Evolutionary conservation across 2,888 invertebrate genomes (phyloP).

Genomic region (Tinea pellionella): DNA sequence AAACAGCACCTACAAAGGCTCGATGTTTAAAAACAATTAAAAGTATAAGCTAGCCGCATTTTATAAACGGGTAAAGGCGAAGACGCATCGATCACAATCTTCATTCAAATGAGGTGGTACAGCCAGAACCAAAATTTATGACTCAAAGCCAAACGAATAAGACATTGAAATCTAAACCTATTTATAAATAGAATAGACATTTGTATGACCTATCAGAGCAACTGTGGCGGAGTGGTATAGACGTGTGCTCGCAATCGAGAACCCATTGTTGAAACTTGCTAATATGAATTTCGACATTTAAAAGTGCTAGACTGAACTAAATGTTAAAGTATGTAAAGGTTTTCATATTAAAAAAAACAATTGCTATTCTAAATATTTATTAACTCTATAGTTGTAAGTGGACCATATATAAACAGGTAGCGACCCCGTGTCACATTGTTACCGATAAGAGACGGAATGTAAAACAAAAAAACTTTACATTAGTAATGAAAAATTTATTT

Average conservation of each 20-base stretch:
- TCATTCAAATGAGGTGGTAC: constrained; percentile 53
- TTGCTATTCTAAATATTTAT: background rate
- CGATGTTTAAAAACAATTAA: no score
- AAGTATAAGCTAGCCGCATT: no score
- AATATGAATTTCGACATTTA: no score
- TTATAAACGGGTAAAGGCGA: background rate
- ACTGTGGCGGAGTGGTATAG: no score
- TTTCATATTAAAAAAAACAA: no score
- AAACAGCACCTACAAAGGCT: no score
- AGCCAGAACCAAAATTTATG: constrained; percentile 43
- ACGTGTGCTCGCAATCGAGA: no score
- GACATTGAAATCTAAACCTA: constrained; percentile 30
- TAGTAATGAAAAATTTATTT: background rate
- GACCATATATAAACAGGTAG: constrained; percentile 53
- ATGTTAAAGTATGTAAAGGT: no score
- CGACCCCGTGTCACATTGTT: constrained; percentile 31
- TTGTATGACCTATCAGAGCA: no score
- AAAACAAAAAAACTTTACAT: background rate
- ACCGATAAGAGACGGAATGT: constrained; percentile 29
- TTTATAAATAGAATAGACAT: background rate
- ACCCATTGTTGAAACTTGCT: no score
- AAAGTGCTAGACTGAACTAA: no score
- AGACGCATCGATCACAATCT: constrained; percentile 60
- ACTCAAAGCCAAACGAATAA: constrained; percentile 45
- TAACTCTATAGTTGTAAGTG: constrained; percentile 11